Evolutionary conservation across 2,888 invertebrate species (phyloP), one percentile per base, ranked within the genome.

Genomic region (Aspidiotus rigidus): DNA sequence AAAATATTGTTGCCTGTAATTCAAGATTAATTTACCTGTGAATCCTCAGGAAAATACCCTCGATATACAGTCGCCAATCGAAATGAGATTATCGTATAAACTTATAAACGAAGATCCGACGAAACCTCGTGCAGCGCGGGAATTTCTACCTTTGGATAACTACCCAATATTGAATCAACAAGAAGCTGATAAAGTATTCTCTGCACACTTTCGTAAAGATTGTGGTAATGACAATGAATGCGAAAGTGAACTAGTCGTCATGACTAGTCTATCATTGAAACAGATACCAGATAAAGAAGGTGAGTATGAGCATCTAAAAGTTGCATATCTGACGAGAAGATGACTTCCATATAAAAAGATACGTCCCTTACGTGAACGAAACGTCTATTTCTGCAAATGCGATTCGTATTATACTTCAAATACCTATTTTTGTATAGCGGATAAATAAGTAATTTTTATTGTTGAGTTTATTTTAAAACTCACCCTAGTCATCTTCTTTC

Each of bases 81-180:
- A 86, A 75, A 84, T 85, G 78, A 77, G 77, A 74, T 81, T 96
- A 15, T 90, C 89, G 69, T 96, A 94, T 77, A 86, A 86, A 7
- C 81, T 96, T 64, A 85, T 88, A 9, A 86, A 89, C 77, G 81
- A 82, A 8, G 84, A 86, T 64, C 87, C 88, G 0, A 76, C 75
- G 42, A 83, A 81, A 76, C 81, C 81, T 0, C 74, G 76, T 0
- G 76, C 78, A 17, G 84, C 84, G 16, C 75, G 75, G 39, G 77
- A 80, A 0, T 77, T 93, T 7, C 88, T 89, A 0, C 83, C 85
- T 72, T 86, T 90, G 57, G 86, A 88, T 74, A 83, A 86, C 73
- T 89, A 87, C 76, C 95, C 96, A 0, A 92, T 97, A 60, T 79
- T 97, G 66, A 93, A 96, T 78, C 88, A 91, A 72, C 90, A 90